Base-by-base conservation (phyloP, 1,140 invertebrate species). In the Lucilia sericata region DNA sequence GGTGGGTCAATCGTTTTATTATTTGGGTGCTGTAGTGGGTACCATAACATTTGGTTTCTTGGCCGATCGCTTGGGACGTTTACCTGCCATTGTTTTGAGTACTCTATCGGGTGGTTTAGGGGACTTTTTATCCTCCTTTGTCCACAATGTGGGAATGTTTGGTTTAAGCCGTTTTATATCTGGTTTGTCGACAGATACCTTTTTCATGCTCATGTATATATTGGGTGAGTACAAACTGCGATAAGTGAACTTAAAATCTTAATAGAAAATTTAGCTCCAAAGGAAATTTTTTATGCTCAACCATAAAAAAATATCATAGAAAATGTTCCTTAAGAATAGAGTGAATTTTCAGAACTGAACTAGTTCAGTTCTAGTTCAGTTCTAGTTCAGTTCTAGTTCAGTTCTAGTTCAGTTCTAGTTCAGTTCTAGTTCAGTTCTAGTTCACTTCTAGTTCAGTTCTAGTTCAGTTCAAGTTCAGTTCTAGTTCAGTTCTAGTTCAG, bases 141-240 rank as follows among this genome's bases (percentile, higher is more conserved):
- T 93, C 0, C 88, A 83, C 10, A 89, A 90, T 13, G 87, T 92
- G 51, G 88, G 89, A 2, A 86, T 90, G 36, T 94, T 93, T 88
- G 91, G 91, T 2, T 80, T 91, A 0, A 92, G 91, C n/a, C 88
- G 93, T 76, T 93, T 94, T 84, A 80, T 94, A 17, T 92, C 93
- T 0, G 93, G 93, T 4, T 86, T 93, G 7, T 93, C 93, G 5
- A 93, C 92, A 30, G 93, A 94, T 85, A 92, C 92, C 2, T 92
- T 93, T 84, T 94, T 93, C 85, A 91, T 93, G 21, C 92, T 94
- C 85, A 94, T 94, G 92, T 94, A 94, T 84, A 94, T 94, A 80
- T 91, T 94, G 84, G 92, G 93, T 93, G 86, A 88, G 89, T 81
- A 74, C 5, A 42, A 10, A 42, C 0, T 42, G 42, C 10, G 42